phyloP scores from a whole-genome alignment of 1,140 invertebrate species.

The Tenebrio molitor region DNA sequence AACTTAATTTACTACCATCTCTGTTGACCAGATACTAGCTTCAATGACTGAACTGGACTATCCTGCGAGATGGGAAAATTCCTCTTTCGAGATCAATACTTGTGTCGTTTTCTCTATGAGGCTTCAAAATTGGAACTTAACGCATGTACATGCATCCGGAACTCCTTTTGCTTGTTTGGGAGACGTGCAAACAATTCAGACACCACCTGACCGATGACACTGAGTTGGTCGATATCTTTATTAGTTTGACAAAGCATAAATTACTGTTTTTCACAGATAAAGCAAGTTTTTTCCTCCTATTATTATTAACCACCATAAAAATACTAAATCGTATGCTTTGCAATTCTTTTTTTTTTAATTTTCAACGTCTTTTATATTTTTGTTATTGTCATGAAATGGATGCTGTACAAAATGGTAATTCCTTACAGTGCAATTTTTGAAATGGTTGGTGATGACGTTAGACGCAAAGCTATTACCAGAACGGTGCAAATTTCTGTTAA shows the following conservation, averaged over 20 bases:
- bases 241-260: too few species aligned
- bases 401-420: neutral
- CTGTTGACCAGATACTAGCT: slow-evolving; percentile 22
- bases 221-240: too few species aligned
- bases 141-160: neutral
- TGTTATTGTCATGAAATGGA: too few species aligned
- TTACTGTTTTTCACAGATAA: too few species aligned
- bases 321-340: too few species aligned
- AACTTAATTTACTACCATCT: slow-evolving; percentile 38
- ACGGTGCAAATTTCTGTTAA: neutral
- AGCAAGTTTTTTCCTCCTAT: too few species aligned
- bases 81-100: slow-evolving; percentile 10
- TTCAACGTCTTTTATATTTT: too few species aligned
- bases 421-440: too few species aligned
- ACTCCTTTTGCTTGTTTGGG: neutral
- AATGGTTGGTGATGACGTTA: too few species aligned
- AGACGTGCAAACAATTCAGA: slow-evolving; percentile 17
- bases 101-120: slow-evolving; percentile 17
- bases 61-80: slow-evolving; percentile 4
- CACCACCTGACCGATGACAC: slow-evolving; percentile 12
- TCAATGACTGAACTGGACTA: slow-evolving; percentile 1
- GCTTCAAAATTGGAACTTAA: slow-evolving; percentile 19
- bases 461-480: neutral
- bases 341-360: too few species aligned
- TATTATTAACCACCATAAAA: too few species aligned